A percentile compares a stretch with the other conserved stretches of the same genome.
These are phyloP conservation scores for Drepanosiphum platanoidis DNA, from an alignment of 2,888 invertebrate genomes.

Conservation along the genomic window DNA sequence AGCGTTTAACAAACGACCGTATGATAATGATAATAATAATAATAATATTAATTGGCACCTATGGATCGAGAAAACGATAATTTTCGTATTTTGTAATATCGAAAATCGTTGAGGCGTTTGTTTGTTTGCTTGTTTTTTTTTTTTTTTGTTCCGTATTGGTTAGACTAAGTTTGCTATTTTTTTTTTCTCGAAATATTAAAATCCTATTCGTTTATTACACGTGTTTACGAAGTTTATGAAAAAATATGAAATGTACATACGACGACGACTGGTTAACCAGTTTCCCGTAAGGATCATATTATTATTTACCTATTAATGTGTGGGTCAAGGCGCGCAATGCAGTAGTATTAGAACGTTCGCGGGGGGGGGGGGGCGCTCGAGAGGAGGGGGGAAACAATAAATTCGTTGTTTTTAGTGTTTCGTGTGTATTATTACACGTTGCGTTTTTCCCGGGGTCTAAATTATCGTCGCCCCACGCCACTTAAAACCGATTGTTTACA, in stretches of 20 bases:
- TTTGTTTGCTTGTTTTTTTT: not conserved
- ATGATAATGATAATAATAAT: not conserved
- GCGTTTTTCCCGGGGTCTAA: slow-evolving; percentile 22
- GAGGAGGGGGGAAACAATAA: not conserved
- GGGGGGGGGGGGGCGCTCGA: not conserved
- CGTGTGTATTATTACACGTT: not conserved
- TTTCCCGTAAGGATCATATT: not conserved
- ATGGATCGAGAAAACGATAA: too few species aligned
- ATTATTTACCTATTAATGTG: not conserved
- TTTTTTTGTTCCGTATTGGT: not conserved
- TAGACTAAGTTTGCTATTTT: not conserved
- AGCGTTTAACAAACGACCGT: not conserved
- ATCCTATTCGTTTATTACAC: not conserved
- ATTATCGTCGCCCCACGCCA: slow-evolving; percentile 39
- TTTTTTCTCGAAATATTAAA: not conserved
- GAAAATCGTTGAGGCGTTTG: too few species aligned
- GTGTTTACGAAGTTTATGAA: not conserved
- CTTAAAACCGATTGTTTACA: slow-evolving; percentile 54
- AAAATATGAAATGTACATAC: too few species aligned
- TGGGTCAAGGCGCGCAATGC: slow-evolving; percentile 40
- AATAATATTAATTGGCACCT: not conserved
- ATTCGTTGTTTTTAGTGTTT: slow-evolving; percentile 48
- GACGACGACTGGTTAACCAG: slow-evolving; percentile 29
- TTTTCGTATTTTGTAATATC: not conserved
- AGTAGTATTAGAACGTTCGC: too few species aligned